Evolutionary conservation across 2,797 vertebrate genomes (phyloP).

Genomic region (Acrossocheilus fasciatus): DNA sequence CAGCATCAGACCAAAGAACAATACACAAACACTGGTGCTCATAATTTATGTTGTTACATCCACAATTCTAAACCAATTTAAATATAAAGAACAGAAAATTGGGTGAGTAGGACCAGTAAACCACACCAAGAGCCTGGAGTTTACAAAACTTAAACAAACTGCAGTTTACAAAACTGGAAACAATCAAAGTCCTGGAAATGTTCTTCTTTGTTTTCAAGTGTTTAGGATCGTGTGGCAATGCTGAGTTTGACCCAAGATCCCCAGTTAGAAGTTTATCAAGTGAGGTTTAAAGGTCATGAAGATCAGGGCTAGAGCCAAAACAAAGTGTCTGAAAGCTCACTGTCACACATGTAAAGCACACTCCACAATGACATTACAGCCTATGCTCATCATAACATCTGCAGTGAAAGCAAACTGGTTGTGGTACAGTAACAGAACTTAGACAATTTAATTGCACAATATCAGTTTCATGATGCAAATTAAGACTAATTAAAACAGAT

Average conservation of each 20-base stretch:
- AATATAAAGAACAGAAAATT: slow-evolving; percentile 44
- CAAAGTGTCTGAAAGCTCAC: slow-evolving; percentile 59
- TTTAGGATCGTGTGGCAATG: slow-evolving; percentile 11
- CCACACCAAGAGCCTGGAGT: slow-evolving; percentile 5
- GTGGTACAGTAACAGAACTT: slow-evolving; percentile 1
- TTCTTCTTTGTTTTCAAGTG: slow-evolving; percentile 38
- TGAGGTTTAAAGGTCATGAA: slow-evolving; percentile 72
- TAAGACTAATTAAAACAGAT: background rate
- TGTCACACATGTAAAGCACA: background rate
- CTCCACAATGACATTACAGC: slow-evolving; percentile 6
- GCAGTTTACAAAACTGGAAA: slow-evolving; percentile 18
- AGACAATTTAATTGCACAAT: background rate
- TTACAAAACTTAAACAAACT: slow-evolving; percentile 23
- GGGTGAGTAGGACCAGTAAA: slow-evolving; percentile 24
- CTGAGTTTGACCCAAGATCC: slow-evolving; percentile 67
- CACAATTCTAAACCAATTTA: slow-evolving; percentile 33
- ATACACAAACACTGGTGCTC: slow-evolving; percentile 46
- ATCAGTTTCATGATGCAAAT: background rate
- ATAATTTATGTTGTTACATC: slow-evolving; percentile 45
- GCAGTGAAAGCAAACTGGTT: background rate
- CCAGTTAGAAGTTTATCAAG: slow-evolving; percentile 71
- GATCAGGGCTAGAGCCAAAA: slow-evolving; percentile 68
- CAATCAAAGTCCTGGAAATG: slow-evolving; percentile 13
- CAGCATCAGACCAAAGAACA: slow-evolving; percentile 51
- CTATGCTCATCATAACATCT: background rate